Conservation (phyloP, 37 sponge, comb jelly and placozoan genomes). For the Halisarca cf. caerulea region DNA sequence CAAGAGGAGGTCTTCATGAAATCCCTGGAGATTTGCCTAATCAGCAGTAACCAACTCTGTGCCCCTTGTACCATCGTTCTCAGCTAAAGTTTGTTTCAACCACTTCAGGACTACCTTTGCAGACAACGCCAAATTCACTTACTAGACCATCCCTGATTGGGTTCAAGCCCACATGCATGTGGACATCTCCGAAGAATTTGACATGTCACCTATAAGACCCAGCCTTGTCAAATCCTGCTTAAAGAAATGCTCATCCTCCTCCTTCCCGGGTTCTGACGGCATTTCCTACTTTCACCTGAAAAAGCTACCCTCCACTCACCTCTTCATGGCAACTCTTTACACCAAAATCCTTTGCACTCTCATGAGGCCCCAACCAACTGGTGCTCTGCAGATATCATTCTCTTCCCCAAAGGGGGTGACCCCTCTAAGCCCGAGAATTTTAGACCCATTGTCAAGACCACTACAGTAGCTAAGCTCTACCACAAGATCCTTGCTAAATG, state of each 20-base stretch:
- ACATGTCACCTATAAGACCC: conserved; percentile 37
- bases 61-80: neutral
- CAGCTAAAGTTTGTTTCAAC: neutral
- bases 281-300: conserved; percentile 44
- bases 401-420: conserved; percentile 5
- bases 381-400: conserved; percentile 30
- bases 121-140: neutral
- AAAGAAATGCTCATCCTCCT: conserved; percentile 20
- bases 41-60: neutral
- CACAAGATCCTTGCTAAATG: neutral
- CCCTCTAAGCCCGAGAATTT: neutral
- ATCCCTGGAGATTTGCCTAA: conserved; percentile 9
- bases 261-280: conserved; percentile 36
- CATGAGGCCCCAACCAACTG: conserved; percentile 20
- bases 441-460: conserved; percentile 16
- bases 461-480: no score
- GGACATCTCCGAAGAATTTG: neutral
- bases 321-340: conserved; percentile 46
- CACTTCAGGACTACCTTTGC: neutral
- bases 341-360: conserved; percentile 24
- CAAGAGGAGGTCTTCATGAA: neutral
- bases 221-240: neutral
- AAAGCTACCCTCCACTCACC: conserved; percentile 41
- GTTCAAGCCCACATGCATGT: neutral
- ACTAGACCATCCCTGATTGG: neutral